These are phyloP conservation scores for Isotomurus palustris DNA, from an alignment of 2,888 invertebrate genomes.

Conservation along the genomic window DNA sequence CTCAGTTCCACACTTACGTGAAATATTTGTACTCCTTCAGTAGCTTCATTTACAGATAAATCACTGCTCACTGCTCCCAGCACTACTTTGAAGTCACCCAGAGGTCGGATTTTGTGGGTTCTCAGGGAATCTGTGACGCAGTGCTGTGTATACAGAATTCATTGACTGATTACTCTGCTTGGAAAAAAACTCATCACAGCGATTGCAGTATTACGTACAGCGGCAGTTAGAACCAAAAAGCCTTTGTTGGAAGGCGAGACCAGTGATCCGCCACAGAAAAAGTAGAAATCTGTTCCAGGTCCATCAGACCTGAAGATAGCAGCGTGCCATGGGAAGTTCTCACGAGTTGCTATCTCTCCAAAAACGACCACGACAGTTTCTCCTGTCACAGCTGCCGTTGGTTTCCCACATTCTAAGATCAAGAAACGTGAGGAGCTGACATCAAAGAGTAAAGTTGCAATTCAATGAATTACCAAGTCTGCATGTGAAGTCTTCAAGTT, in stretches of 20 bases:
- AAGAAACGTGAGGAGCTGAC: neutral
- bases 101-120: slow-evolving; percentile 20
- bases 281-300: slow-evolving; percentile 20
- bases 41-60: slow-evolving; percentile 19
- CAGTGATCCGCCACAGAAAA: slow-evolving; percentile 33
- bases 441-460: neutral
- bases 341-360: slow-evolving; percentile 26
- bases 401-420: slow-evolving; percentile 32
- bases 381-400: slow-evolving; percentile 21
- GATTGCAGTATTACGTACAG: neutral
- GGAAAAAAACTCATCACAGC: neutral
- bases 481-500: slow-evolving; percentile 35
- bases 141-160: slow-evolving; percentile 6
- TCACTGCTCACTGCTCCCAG: slow-evolving; percentile 31
- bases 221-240: slow-evolving; percentile 32
- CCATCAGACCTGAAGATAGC: slow-evolving; percentile 33
- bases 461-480: slow-evolving; percentile 23
- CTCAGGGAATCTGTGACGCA: slow-evolving; percentile 26
- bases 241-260: slow-evolving; percentile 33
- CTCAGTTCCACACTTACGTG: slow-evolving; percentile 11
- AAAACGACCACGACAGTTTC: slow-evolving; percentile 28
- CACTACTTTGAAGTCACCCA: slow-evolving; percentile 34
- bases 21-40: slow-evolving; percentile 26
- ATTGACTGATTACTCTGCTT: neutral
- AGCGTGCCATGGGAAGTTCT: slow-evolving; percentile 37